Conservation (phyloP, 2,113 vertebrate species). For the Anoplopoma fimbria region DNA sequence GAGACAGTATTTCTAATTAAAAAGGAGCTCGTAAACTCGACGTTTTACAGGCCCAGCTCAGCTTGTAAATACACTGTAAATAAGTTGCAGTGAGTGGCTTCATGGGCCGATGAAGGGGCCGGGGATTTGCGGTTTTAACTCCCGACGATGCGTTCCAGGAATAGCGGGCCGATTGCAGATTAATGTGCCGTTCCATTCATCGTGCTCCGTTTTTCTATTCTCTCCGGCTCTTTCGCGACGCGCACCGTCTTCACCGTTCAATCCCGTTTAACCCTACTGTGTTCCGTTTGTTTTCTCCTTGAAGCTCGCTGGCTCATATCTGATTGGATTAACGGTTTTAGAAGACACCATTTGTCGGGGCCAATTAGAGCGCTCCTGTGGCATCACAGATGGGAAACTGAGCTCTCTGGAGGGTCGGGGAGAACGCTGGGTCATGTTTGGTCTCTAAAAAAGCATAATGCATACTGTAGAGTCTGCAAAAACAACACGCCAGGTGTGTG, state of each 20-base stretch:
- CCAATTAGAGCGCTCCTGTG: constrained; percentile 77
- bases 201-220: constrained; percentile 2
- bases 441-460: constrained; percentile 61
- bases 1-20: constrained; percentile 91
- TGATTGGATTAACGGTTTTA: constrained; percentile 77
- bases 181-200: constrained; percentile 13
- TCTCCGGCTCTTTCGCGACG: neutral
- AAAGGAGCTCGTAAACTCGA: constrained; percentile 86
- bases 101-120: constrained; percentile 67
- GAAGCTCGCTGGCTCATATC: constrained; percentile 55
- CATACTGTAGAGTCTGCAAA: constrained; percentile 63
- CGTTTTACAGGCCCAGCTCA: constrained; percentile 83
- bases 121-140: constrained; percentile 58
- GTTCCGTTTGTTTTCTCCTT: constrained; percentile 45
- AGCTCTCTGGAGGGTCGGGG: constrained; percentile 56
- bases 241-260: neutral
- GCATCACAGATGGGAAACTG: constrained; percentile 75
- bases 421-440: constrained; percentile 63
- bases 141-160: constrained; percentile 52
- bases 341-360: constrained; percentile 70
- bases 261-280: neutral
- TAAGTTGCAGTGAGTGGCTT: constrained; percentile 70
- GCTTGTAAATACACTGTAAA: constrained; percentile 79
- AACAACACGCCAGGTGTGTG: constrained; percentile 71
- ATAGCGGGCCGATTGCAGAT: constrained; percentile 28